Evolutionary conservation across 2,797 vertebrate species (phyloP).

Genomic region (Hippocampus kuda): DNA sequence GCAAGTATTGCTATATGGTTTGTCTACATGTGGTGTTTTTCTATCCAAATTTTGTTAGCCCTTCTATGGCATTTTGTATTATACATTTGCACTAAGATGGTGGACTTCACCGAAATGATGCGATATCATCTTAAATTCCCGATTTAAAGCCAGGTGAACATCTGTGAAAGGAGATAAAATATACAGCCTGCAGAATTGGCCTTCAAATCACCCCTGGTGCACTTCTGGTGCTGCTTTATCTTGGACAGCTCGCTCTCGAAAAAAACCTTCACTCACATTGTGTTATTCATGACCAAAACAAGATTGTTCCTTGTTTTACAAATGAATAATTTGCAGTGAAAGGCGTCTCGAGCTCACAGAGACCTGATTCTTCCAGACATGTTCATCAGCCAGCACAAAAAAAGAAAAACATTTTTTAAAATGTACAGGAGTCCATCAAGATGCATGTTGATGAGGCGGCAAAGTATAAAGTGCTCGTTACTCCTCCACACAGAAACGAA

Average conservation of each 20-base stretch:
- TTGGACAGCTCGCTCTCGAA: neutral
- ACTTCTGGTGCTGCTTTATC: neutral
- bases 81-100: no score
- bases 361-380: constrained; percentile 5
- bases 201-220: neutral
- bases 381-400: neutral
- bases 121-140: no score
- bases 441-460: constrained; percentile 18
- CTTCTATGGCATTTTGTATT: no score
- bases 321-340: constrained; percentile 3
- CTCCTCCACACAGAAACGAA: neutral
- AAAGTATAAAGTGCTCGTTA: neutral
- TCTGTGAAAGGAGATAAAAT: neutral
- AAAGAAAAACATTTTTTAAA: no score
- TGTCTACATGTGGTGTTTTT: no score
- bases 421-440: neutral
- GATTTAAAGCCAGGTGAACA: neutral
- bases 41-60: no score
- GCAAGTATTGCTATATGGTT: no score
- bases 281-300: neutral
- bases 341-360: neutral
- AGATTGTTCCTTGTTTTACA: neutral
- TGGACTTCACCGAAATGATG: no score
- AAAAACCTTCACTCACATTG: neutral
- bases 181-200: neutral